Evolutionary conservation across 2,113 vertebrate genomes (phyloP).

Genomic region (Mohoua ochrocephala): DNA sequence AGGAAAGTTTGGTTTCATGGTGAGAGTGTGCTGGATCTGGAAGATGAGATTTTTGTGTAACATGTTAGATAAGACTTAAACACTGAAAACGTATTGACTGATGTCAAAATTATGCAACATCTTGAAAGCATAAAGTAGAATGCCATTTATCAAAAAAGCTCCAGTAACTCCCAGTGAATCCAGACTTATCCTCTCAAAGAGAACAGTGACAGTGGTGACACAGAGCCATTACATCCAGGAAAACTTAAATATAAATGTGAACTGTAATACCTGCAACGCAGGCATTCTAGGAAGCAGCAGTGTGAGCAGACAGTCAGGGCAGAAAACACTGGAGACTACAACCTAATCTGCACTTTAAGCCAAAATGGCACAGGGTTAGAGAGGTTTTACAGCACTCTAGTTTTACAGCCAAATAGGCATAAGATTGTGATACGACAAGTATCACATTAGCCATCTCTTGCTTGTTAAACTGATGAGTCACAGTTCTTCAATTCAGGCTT

Average conservation of each 20-base stretch:
- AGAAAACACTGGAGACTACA: neutral
- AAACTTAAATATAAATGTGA: neutral
- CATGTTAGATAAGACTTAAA: neutral
- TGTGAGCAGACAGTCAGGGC: neutral
- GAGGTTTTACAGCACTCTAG: neutral
- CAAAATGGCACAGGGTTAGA: neutral
- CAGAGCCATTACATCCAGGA: neutral
- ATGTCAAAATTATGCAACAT: neutral
- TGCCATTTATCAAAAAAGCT: neutral
- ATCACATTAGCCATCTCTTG: neutral
- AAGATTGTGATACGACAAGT: neutral
- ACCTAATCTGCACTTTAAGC: neutral
- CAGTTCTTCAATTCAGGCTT: neutral
- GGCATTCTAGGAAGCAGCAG: neutral
- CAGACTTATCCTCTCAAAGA: neutral
- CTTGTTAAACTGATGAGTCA: neutral
- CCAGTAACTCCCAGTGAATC: neutral
- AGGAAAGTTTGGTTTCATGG: neutral
- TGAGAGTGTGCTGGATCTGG: neutral
- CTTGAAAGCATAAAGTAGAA: neutral
- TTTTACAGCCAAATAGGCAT: neutral
- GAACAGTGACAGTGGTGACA: neutral
- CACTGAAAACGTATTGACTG: neutral
- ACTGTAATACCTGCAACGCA: neutral
- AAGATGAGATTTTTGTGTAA: neutral